Evolutionary conservation across 2,797 vertebrate species (phyloP).

Genomic region (Pipistrellus pygmaeus): DNA sequence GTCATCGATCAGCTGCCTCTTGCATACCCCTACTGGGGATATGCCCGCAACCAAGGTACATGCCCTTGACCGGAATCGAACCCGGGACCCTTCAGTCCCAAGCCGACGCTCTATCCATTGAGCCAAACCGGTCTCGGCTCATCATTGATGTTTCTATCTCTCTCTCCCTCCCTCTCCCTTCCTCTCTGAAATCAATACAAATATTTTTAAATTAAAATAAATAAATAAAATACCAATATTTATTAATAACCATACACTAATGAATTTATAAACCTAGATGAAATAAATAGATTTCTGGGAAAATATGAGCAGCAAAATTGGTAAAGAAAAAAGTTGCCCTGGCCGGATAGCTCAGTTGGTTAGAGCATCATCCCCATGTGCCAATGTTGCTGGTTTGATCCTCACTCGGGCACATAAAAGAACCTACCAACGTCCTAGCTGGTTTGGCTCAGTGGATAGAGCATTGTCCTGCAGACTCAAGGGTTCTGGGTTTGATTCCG

Average conservation of each 20-base stretch:
- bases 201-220: not conserved
- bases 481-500: not conserved
- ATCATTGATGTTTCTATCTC: not conserved
- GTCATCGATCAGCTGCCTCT: too few species aligned
- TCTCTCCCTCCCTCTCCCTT: not conserved
- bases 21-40: too few species aligned
- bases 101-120: too few species aligned
- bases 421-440: not conserved
- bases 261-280: not conserved
- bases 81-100: too few species aligned
- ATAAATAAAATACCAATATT: not conserved
- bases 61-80: too few species aligned
- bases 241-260: not conserved
- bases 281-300: not conserved
- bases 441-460: not conserved
- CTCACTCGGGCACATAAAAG: not conserved
- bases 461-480: too few species aligned
- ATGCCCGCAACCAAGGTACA: too few species aligned
- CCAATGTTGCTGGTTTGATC: not conserved
- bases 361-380: not conserved
- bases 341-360: not conserved
- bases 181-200: not conserved
- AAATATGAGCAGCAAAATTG: constrained; percentile 17
- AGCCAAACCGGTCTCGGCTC: too few species aligned
- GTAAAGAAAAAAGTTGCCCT: not conserved